A percentile compares a stretch with the other conserved stretches of the same genome.
These are phyloP conservation scores for Nyctibius bracteatus DNA, from an alignment of 2,113 vertebrate species.

Conservation along the genomic window DNA sequence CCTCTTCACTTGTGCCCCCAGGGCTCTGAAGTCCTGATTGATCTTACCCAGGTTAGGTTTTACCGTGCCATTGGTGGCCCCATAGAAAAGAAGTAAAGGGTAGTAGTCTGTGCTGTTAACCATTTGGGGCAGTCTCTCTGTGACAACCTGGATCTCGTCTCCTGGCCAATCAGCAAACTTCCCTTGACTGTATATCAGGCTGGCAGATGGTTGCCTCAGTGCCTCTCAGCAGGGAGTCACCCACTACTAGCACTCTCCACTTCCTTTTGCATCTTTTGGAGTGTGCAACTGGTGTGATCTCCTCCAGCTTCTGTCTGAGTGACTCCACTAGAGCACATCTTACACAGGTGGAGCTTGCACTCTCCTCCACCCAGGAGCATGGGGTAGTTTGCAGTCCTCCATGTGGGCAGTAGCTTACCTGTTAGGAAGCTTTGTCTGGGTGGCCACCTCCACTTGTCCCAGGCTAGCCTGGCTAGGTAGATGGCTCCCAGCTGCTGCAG, in stretches of 20 bases:
- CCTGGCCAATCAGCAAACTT: not conserved
- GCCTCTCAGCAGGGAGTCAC: not conserved
- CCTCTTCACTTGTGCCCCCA: not conserved
- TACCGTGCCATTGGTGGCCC: not conserved
- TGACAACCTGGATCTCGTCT: not conserved
- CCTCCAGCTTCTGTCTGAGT: not conserved
- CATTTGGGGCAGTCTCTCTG: not conserved
- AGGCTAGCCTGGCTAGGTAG: not conserved
- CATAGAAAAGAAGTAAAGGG: not conserved
- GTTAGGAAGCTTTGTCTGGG: not conserved
- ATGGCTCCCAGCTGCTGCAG: not conserved
- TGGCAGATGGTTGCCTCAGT: fast-evolving
- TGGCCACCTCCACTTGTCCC: not conserved
- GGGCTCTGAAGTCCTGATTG: not conserved
- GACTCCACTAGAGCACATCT: not conserved
- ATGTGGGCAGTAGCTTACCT: not conserved
- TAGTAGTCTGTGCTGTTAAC: not conserved
- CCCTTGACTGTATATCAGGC: not conserved
- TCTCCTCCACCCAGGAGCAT: not conserved
- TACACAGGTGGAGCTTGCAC: not conserved
- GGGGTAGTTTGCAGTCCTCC: not conserved
- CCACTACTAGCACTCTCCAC: not conserved
- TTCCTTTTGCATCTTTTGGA: not conserved
- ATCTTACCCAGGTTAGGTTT: not conserved
- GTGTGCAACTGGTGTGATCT: not conserved